phyloP scores from a whole-genome alignment of 2,797 vertebrate species.

The Perodicticus potto region DNA sequence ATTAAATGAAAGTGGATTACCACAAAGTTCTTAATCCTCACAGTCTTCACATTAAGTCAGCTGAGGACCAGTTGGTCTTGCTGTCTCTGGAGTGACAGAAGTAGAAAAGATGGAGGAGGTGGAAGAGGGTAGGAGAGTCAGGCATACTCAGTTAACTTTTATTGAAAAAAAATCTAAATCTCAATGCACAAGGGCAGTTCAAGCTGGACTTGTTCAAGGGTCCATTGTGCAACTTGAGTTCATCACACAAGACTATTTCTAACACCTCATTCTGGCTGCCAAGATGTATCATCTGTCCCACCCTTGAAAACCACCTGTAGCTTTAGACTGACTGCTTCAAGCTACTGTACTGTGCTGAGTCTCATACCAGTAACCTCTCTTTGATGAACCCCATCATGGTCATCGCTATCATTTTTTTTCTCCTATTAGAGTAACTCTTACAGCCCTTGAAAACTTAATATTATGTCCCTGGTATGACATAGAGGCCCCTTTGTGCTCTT shows the following conservation, averaged over 20 bases:
- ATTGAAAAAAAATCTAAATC: background rate
- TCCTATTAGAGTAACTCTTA: background rate
- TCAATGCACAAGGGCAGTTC: background rate
- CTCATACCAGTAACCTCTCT: background rate
- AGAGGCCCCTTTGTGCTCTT: background rate
- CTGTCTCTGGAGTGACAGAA: background rate
- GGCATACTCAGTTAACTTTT: background rate
- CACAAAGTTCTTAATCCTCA: background rate
- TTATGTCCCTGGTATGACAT: background rate
- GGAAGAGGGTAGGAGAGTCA: background rate
- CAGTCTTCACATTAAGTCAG: background rate
- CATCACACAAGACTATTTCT: background rate
- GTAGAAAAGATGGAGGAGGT: background rate
- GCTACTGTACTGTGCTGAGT: background rate
- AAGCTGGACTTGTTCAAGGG: background rate
- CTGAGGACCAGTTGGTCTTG: background rate
- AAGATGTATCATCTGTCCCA: background rate
- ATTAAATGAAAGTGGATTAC: background rate
- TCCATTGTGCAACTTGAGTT: background rate
- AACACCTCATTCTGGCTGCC: background rate
- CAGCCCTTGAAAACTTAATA: background rate
- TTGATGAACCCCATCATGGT: background rate
- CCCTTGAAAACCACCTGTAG: background rate
- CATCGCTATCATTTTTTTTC: background rate
- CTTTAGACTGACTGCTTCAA: background rate